phyloP scores from a whole-genome alignment of 2,888 invertebrate species.

The Sphinx pinastri region DNA sequence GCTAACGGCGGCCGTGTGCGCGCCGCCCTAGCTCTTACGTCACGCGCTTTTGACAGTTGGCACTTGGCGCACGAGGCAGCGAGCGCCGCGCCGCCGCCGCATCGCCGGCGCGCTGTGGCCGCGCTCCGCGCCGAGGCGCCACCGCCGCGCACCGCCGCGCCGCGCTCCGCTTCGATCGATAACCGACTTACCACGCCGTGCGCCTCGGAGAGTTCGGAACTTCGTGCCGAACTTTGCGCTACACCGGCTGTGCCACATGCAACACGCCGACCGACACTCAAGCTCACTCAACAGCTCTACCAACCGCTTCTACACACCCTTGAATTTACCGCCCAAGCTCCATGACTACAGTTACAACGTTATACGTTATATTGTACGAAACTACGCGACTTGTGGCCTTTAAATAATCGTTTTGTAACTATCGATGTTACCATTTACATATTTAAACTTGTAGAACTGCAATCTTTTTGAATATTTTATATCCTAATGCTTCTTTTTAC shows the following conservation, averaged over 20 bases:
- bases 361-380: no score
- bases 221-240: neutral
- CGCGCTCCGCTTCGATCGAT: conserved; percentile 6
- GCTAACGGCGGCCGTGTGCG: conserved; percentile 66
- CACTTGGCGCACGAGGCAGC: conserved; percentile 52
- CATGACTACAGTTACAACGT: neutral
- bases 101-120: conserved; percentile 62
- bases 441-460: neutral
- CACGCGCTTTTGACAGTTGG: conserved; percentile 71
- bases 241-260: conserved; percentile 35
- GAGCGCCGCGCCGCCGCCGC: conserved; percentile 40
- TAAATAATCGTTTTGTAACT: neutral
- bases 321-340: neutral
- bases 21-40: conserved; percentile 72
- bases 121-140: conserved; percentile 27
- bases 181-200: conserved; percentile 24
- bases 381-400: neutral
- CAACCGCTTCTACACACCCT: neutral
- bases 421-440: neutral
- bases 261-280: conserved; percentile 25
- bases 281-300: conserved; percentile 22
- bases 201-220: conserved; percentile 8
- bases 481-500: neutral
- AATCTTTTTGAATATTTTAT: neutral
- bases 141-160: conserved; percentile 29